Conservation (phyloP, 1,140 invertebrate genomes). For the Epicauta chinensis region DNA sequence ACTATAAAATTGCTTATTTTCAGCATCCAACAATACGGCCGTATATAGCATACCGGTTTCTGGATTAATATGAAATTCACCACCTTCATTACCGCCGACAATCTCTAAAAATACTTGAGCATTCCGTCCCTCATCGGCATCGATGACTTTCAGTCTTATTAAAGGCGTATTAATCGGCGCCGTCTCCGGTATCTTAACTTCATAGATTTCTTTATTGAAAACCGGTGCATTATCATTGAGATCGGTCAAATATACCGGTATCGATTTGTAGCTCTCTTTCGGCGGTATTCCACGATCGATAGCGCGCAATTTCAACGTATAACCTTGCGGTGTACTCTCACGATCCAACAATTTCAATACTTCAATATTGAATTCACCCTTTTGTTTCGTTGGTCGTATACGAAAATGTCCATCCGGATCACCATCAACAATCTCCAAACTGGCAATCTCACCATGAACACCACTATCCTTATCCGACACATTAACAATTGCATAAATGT, state of each 20-base stretch:
- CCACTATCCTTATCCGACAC: conserved; percentile 79
- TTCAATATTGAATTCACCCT: conserved; percentile 69
- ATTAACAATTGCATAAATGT: conserved; percentile 85
- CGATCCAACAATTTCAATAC: conserved; percentile 71
- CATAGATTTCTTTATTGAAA: conserved; percentile 83
- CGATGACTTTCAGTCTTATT: conserved; percentile 77
- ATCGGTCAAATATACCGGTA: conserved; percentile 72
- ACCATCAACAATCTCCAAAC: conserved; percentile 81
- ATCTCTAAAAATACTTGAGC: conserved; percentile 82
- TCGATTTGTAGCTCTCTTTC: conserved; percentile 63
- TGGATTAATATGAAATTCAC: conserved; percentile 80
- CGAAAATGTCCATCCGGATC: conserved; percentile 83
- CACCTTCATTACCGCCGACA: conserved; percentile 85
- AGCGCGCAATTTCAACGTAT: conserved; percentile 81
- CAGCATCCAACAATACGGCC: conserved; percentile 76
- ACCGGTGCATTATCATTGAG: conserved; percentile 80
- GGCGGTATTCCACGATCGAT: conserved; percentile 77
- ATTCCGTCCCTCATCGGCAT: conserved; percentile 76
- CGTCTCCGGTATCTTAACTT: conserved; percentile 80
- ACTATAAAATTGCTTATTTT: conserved; percentile 81
- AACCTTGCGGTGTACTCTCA: conserved; percentile 67
- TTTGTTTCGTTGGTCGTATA: conserved; percentile 54
- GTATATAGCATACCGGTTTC: conserved; percentile 88
- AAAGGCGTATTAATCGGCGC: conserved; percentile 84
- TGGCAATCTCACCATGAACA: conserved; percentile 73